Conservation (phyloP, 2,797 vertebrate genomes). For the Rallus crepitans region DNA sequence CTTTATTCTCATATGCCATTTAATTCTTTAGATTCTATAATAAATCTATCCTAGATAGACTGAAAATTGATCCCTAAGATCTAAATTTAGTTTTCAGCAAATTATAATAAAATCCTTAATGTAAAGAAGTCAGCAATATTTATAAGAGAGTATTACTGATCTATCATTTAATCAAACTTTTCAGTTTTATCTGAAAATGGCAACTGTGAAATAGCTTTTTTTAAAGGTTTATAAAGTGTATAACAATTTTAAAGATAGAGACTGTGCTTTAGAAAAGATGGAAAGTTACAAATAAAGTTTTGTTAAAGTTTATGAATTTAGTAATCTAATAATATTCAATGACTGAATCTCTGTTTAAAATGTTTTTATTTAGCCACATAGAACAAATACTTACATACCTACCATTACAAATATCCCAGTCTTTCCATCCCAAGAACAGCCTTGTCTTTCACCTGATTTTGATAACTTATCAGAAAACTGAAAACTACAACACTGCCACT, state of each 20-base stretch:
- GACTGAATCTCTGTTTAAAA: slow-evolving; percentile 24
- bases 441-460: not conserved
- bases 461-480: not conserved
- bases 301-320: slow-evolving; percentile 37
- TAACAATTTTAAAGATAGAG: not conserved
- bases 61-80: not conserved
- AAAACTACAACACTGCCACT: not conserved
- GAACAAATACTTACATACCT: not conserved
- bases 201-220: not conserved
- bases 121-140: not conserved
- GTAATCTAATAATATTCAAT: slow-evolving; percentile 40
- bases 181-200: not conserved
- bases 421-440: not conserved
- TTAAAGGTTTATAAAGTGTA: not conserved
- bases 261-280: slow-evolving; percentile 57
- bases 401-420: not conserved
- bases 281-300: slow-evolving; percentile 33
- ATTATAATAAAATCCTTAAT: not conserved
- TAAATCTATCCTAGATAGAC: not conserved
- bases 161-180: not conserved
- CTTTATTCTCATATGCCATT: not conserved
- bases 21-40: not conserved
- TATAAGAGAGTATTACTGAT: not conserved
- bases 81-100: not conserved
- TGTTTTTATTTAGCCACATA: slow-evolving; percentile 3